These are phyloP conservation scores for Diacarnus erythraeanus DNA, from an alignment of 37 sponge, comb jelly and placozoan genomes.

Conservation along the genomic window DNA sequence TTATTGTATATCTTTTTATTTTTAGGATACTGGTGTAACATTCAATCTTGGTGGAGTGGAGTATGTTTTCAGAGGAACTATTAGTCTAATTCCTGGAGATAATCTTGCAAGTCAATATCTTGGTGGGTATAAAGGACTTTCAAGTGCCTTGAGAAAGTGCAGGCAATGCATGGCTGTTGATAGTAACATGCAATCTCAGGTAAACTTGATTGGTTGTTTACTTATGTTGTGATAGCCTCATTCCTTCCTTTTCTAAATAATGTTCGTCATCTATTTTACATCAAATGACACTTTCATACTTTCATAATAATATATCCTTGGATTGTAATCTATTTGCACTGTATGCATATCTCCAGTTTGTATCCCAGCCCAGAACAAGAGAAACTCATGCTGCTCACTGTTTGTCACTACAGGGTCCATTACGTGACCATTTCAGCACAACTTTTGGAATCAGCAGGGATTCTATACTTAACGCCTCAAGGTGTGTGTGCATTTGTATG, in stretches of 20 bases:
- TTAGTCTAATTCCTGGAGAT: conserved; percentile 45
- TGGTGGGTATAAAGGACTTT: conserved; percentile 54
- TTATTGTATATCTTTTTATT: neutral
- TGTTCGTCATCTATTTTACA: too few relatives aligned
- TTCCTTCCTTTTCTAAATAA: neutral
- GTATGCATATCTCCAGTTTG: too few relatives aligned
- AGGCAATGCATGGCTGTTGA: conserved; percentile 45
- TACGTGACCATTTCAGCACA: conserved; percentile 61
- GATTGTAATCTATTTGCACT: neutral
- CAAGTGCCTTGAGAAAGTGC: conserved; percentile 50
- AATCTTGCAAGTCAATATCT: conserved; percentile 36
- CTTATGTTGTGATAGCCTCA: neutral
- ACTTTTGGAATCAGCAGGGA: conserved; percentile 22
- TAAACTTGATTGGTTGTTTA: too few relatives aligned
- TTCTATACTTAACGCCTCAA: conserved; percentile 38
- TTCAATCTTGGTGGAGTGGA: conserved; percentile 10
- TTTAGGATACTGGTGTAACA: conserved; percentile 32
- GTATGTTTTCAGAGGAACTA: conserved; percentile 33
- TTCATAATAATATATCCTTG: neutral
- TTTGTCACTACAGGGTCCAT: conserved; percentile 47
- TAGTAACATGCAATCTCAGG: conserved; percentile 42
- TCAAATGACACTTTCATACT: too few relatives aligned
- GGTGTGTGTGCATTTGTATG: too few relatives aligned
- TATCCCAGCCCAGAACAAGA: conserved; percentile 35
- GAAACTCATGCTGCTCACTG: conserved; percentile 47